Percentiles rank a stretch among this genome's conserved stretches.
These are phyloP conservation scores for Phymanthus crucifer DNA, from an alignment of 92 coral and sea anemone species.

Conservation along the genomic window DNA sequence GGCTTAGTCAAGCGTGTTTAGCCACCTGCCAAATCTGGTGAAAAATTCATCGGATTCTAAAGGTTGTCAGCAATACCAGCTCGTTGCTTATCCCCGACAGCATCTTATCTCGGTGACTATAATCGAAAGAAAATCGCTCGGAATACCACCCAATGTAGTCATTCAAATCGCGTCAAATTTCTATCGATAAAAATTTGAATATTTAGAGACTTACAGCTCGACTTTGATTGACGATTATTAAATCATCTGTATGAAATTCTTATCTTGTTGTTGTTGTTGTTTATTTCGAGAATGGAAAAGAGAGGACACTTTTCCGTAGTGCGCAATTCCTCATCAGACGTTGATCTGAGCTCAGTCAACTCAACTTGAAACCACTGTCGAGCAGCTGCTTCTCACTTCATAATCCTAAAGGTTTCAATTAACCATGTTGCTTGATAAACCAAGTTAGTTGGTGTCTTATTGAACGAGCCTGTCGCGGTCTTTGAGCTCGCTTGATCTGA, in stretches of 20 bases:
- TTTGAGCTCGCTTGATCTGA: conserved; percentile 13
- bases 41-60: conserved; percentile 74
- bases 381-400: background rate
- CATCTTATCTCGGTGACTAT: background rate
- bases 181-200: background rate
- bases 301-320: background rate
- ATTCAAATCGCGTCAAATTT: background rate
- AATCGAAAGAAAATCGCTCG: background rate
- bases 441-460: conserved; percentile 10
- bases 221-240: background rate
- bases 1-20: conserved; percentile 72
- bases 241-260: background rate
- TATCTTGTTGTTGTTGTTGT: background rate
- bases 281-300: background rate
- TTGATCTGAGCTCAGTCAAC: too few species aligned
- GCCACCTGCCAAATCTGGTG: conserved; percentile 78
- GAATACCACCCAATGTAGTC: background rate
- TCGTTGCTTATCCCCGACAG: background rate
- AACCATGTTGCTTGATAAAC: background rate
- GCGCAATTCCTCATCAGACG: too few species aligned
- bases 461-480: conserved; percentile 9
- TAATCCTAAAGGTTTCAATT: conserved; percentile 1
- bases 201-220: background rate
- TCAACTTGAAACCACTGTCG: too few species aligned
- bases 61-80: conserved; percentile 45